These are phyloP conservation scores for Halictus quadricinctus DNA, from an alignment of 2,888 invertebrate genomes.

Conservation along the genomic window DNA sequence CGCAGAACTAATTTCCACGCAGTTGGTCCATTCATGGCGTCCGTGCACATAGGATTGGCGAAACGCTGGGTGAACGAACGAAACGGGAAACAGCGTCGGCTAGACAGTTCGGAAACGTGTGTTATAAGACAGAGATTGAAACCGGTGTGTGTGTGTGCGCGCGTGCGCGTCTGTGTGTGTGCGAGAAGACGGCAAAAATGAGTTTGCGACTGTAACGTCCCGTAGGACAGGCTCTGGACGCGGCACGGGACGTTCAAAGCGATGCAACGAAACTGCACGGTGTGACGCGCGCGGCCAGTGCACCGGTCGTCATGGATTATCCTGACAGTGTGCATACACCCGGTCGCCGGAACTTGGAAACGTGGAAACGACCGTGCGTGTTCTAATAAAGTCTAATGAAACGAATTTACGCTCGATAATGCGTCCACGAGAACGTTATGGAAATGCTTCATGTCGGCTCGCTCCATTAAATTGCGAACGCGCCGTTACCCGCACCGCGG, in stretches of 20 bases:
- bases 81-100: not conserved
- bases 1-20: constrained; percentile 16
- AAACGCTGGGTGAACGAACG: constrained; percentile 6
- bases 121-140: constrained; percentile 15
- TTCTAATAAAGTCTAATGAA: constrained; percentile 65
- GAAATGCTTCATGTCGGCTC: constrained; percentile 52
- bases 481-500: not conserved
- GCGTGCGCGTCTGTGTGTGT: not conserved
- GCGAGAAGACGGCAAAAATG: constrained; percentile 35
- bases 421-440: constrained; percentile 51
- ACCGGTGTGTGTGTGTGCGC: not conserved
- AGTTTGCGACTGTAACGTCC: constrained; percentile 40
- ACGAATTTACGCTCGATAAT: constrained; percentile 65
- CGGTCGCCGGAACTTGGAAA: constrained; percentile 38
- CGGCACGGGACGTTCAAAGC: not conserved
- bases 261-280: not conserved
- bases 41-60: not conserved
- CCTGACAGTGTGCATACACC: constrained; percentile 31
- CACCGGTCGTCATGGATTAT: constrained; percentile 53
- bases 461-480: constrained; percentile 47
- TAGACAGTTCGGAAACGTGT: not conserved
- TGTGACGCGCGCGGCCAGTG: not conserved
- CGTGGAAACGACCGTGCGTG: constrained; percentile 47
- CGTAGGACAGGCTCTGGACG: not conserved
- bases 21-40: not conserved